Conservation (phyloP, 1,140 invertebrate species). For the Rhagoletis zephyria region DNA sequence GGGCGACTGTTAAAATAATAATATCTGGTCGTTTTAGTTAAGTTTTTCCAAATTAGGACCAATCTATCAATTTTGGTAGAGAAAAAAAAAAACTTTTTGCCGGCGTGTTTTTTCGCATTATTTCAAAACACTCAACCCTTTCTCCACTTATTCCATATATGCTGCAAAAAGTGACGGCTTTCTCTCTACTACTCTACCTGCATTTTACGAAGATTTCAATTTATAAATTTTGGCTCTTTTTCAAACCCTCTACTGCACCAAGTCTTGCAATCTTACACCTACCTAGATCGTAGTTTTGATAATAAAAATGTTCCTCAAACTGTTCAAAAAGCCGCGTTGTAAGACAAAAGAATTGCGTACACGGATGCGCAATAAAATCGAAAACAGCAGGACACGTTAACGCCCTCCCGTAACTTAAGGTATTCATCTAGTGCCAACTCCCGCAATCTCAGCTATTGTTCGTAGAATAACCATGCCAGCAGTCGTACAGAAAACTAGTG, state of each 20-base stretch:
- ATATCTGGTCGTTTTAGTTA: no score
- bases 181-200: neutral
- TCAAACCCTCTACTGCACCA: neutral
- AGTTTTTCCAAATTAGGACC: no score
- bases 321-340: neutral
- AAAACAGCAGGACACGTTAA: slow-evolving; percentile 42
- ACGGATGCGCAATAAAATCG: slow-evolving; percentile 35
- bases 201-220: neutral
- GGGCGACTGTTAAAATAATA: no score
- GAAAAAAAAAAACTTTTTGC: no score
- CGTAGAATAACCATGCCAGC: neutral
- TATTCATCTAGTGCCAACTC: slow-evolving; percentile 15
- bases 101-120: no score
- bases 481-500: slow-evolving; percentile 15
- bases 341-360: slow-evolving; percentile 42
- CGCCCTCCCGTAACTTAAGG: slow-evolving; percentile 25
- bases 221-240: neutral
- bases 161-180: neutral
- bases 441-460: slow-evolving; percentile 37
- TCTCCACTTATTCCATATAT: neutral
- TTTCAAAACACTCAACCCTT: neutral
- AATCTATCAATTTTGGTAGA: no score
- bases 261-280: neutral
- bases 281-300: neutral
- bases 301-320: neutral